phyloP scores from a whole-genome alignment of 1,140 invertebrate species.

The Dolichoris vasculosae region DNA sequence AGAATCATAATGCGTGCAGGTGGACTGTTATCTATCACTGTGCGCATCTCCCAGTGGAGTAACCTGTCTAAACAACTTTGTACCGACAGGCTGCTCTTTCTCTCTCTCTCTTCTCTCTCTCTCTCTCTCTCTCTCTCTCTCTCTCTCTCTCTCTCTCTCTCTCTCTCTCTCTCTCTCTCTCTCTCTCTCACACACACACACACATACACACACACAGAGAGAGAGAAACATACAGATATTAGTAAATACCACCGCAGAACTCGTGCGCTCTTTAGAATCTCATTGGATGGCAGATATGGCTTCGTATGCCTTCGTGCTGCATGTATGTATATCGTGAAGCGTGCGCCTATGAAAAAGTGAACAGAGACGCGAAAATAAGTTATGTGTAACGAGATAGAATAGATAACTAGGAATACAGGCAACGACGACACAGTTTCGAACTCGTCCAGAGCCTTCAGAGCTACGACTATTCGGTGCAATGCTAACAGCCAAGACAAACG shows the following conservation, averaged over 20 bases:
- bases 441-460: conserved; percentile 58
- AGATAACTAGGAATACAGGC: conserved; percentile 31
- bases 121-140: no score
- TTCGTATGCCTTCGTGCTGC: conserved; percentile 53
- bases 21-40: conserved; percentile 13
- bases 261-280: conserved; percentile 55
- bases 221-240: no score
- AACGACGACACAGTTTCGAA: conserved; percentile 60
- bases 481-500: conserved; percentile 58
- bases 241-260: not conserved
- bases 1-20: conserved; percentile 62
- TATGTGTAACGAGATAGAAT: conserved; percentile 49
- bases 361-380: conserved; percentile 30
- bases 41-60: conserved; percentile 57
- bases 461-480: no score
- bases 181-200: no score
- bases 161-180: no score
- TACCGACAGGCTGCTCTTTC: conserved; percentile 53
- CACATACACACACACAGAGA: no score
- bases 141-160: no score
- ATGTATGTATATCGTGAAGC: conserved; percentile 52
- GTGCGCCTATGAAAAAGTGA: not conserved
- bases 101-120: not conserved
- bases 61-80: conserved; percentile 67
- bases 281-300: conserved; percentile 65